phyloP scores from a whole-genome alignment of 2,113 vertebrate genomes.

The Ceratotherium simum region DNA sequence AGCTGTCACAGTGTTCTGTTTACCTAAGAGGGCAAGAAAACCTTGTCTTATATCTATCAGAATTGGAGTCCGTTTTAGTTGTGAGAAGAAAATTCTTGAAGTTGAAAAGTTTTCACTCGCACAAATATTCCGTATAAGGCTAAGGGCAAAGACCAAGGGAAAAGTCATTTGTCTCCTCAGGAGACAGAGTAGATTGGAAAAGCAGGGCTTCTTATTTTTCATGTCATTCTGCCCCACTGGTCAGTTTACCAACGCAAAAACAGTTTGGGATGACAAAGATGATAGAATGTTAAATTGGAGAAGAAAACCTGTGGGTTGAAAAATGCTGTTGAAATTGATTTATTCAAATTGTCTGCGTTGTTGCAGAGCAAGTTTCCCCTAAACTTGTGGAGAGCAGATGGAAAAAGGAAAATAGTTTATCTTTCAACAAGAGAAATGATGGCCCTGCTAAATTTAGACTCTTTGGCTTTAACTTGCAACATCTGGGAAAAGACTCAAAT shows the following conservation, averaged over 20 bases:
- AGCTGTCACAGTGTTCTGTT: neutral
- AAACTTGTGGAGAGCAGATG: conserved; percentile 69
- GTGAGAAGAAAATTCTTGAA: conserved; percentile 53
- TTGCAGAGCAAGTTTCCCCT: conserved; percentile 27
- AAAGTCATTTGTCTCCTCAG: conserved; percentile 52
- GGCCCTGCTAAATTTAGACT: conserved; percentile 76
- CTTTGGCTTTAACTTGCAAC: conserved; percentile 72
- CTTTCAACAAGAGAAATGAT: conserved; percentile 75
- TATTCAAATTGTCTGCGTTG: conserved; percentile 21
- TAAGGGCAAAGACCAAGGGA: conserved; percentile 51
- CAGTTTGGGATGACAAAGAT: conserved; percentile 56
- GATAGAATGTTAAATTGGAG: conserved; percentile 34
- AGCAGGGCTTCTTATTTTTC: conserved; percentile 60
- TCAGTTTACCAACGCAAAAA: conserved; percentile 38
- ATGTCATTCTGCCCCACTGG: neutral
- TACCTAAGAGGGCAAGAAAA: neutral
- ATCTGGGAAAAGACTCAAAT: conserved; percentile 76
- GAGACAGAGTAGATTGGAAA: conserved; percentile 56
- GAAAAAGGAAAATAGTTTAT: conserved; percentile 79
- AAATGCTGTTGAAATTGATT: conserved; percentile 56
- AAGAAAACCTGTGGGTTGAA: conserved; percentile 37
- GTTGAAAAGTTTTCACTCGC: conserved; percentile 42
- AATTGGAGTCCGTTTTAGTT: conserved; percentile 41
- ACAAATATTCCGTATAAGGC: conserved; percentile 57
- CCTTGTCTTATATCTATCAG: neutral